Evolutionary conservation across 1,140 invertebrate species (phyloP).

Genomic region (Dendrolimus kikuchii): DNA sequence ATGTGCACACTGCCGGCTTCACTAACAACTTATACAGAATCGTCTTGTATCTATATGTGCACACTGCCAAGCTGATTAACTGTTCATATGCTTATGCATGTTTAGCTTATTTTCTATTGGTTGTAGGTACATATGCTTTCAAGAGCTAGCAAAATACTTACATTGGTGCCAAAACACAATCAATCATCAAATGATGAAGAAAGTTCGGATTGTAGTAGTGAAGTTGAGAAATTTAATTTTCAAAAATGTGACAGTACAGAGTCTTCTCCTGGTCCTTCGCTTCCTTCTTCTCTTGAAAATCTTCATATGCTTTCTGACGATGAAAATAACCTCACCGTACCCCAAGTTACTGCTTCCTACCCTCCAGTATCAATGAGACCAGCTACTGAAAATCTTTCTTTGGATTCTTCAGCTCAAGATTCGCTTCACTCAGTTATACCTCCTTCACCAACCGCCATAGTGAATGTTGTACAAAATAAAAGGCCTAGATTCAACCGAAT

Average conservation of each 20-base stretch:
- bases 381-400: conserved; percentile 15
- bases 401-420: conserved; percentile 18
- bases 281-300: conserved; percentile 22
- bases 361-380: conserved; percentile 18
- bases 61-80: conserved; percentile 11
- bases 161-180: conserved; percentile 21
- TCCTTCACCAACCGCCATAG: conserved; percentile 13
- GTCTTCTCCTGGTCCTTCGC: conserved; percentile 18
- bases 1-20: conserved; percentile 10
- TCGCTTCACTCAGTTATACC: conserved; percentile 12
- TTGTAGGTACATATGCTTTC: conserved; percentile 15
- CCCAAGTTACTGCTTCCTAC: conserved; percentile 9
- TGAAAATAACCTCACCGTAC: conserved; percentile 15
- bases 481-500: conserved; percentile 20
- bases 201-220: conserved; percentile 19
- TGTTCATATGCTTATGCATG: conserved; percentile 11
- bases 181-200: conserved; percentile 20
- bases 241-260: conserved; percentile 16
- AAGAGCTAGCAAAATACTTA: conserved; percentile 18
- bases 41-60: conserved; percentile 9
- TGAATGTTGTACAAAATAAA: conserved; percentile 15
- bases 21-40: conserved; percentile 12
- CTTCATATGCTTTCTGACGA: conserved; percentile 20
- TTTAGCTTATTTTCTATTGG: conserved; percentile 11
- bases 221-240: conserved; percentile 17